Base-by-base conservation (phyloP, 2,113 vertebrate species). In the Xerus inauris region DNA sequence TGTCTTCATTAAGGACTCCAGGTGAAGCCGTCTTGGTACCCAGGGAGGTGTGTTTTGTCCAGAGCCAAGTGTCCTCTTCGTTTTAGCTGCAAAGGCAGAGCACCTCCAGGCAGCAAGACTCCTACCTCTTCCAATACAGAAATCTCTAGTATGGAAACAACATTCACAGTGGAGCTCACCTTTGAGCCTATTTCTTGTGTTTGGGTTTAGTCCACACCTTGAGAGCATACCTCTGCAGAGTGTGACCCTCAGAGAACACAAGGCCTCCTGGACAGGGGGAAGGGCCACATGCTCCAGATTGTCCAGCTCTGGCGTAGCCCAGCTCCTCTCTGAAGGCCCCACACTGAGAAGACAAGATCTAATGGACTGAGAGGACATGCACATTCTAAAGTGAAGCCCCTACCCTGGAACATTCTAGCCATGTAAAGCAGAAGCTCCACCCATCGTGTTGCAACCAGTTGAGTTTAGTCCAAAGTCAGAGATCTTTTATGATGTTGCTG, bases 391-490 rank as follows among this genome's bases (percentile, higher is more conserved):
- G 42, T 1, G 32, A 51, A 84, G n/a, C 45, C 40, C 2, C 13
- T 38, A 11, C 26, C 47, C 69, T n/a, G n/a, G 32, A 54, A 19
- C 12, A 14, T n/a, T 80, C 26, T 30, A n/a, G 19, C 10, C 26
- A 38, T 6, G 22, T 12, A 51, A 40, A 8, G 19, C 19, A 59
- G 47, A 86, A 22, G 28, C 47, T 6, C 77, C 30, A 9, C 40
- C 19, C 20, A 0, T 57, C n/a, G 2, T 3, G 0, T 10, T 49
- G 24, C 26, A 62, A 8, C 47, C 8, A 22, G n/a, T 2, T 49
- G 38, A 47, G 54, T 40, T 20, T 5, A 16, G 54, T 35, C 64
- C 28, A 40, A 16, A 14, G 26, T 22, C 8, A 28, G n/a, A 85
- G 16, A 30, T 35, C 42, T 38, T 80, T 57, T 16, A 75, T 32